Evolutionary conservation across 2,113 vertebrate genomes (phyloP).

Genomic region (Nyctibius bracteatus): DNA sequence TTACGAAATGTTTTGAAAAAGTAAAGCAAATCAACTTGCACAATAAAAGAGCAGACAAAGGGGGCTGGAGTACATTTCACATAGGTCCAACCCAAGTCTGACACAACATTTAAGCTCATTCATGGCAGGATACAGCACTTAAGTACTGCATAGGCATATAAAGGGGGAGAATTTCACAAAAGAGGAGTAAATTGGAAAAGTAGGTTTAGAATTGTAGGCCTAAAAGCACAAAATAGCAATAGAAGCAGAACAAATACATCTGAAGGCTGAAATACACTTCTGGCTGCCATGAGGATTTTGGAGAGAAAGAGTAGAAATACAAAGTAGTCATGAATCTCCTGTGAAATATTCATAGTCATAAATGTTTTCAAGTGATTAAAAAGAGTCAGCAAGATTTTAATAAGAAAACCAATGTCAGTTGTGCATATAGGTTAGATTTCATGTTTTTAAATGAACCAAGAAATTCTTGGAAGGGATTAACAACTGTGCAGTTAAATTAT

Average conservation of each 20-base stretch:
- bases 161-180: not conserved
- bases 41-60: not conserved
- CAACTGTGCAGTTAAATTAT: not conserved
- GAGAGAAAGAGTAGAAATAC: not conserved
- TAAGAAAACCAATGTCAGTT: not conserved
- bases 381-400: not conserved
- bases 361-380: not conserved
- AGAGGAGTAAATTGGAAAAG: not conserved
- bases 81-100: not conserved
- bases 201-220: not conserved
- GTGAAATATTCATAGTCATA: not conserved
- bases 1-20: not conserved
- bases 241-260: not conserved
- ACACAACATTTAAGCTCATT: not conserved
- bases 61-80: not conserved
- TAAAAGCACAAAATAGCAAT: not conserved
- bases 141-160: not conserved
- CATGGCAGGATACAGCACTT: not conserved
- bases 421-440: not conserved
- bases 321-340: not conserved
- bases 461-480: not conserved
- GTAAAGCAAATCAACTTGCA: not conserved
- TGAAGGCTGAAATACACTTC: not conserved
- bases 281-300: not conserved
- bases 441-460: not conserved